These are phyloP conservation scores for Schrankia costaestrigalis DNA, from an alignment of 2,888 invertebrate species.

Conservation along the genomic window DNA sequence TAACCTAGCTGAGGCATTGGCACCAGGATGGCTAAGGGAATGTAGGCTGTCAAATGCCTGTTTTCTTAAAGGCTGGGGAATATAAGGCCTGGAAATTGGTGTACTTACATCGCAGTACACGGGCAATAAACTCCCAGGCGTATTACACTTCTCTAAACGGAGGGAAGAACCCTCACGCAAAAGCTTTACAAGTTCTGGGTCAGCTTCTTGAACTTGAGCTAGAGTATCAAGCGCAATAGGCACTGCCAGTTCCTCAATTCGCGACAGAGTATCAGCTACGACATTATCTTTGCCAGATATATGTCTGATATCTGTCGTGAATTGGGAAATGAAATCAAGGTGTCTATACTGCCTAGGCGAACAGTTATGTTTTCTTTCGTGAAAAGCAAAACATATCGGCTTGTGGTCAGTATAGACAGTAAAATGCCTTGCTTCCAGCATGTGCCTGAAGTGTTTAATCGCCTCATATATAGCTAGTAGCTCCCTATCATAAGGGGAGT, in stretches of 20 bases:
- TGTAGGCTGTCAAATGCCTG: constrained; percentile 30
- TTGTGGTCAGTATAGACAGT: constrained; percentile 28
- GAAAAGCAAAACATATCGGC: constrained; percentile 40
- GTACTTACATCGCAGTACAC: constrained; percentile 18
- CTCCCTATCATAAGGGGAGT: constrained; percentile 6
- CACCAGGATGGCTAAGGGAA: constrained; percentile 24
- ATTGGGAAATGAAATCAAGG: constrained; percentile 9
- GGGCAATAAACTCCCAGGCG: not conserved
- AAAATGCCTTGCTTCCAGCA: constrained; percentile 10
- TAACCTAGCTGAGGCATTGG: constrained; percentile 9
- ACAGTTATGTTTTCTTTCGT: not conserved
- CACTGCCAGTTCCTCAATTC: constrained; percentile 20
- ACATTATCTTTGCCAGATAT: constrained; percentile 25
- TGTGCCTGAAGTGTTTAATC: too few relatives aligned
- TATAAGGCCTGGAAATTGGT: constrained; percentile 23
- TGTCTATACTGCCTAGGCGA: too few relatives aligned
- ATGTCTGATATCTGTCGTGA: constrained; percentile 21
- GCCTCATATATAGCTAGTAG: constrained; percentile 9
- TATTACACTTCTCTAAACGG: not conserved
- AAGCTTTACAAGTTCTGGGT: not conserved
- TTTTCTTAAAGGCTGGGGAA: constrained; percentile 14
- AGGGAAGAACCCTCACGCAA: not conserved
- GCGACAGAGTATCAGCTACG: constrained; percentile 34
- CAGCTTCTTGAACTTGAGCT: not conserved
- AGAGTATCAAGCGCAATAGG: not conserved